Base-by-base conservation (phyloP, 2,797 vertebrate genomes). In the Harpagifer antarcticus region DNA sequence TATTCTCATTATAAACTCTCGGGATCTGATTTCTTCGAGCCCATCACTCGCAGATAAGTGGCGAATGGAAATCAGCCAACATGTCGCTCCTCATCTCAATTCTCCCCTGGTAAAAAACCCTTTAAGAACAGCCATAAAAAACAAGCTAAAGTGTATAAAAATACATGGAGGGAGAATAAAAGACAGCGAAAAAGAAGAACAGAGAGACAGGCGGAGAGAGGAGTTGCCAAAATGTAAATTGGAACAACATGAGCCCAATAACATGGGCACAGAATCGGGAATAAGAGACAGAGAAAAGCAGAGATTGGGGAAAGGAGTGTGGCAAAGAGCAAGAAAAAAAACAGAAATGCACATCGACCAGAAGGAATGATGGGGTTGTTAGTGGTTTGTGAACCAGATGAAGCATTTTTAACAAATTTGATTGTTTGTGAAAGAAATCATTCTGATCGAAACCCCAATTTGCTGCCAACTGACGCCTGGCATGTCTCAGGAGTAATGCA, bases 341-440 rank as follows among this genome's bases (percentile, higher is more conserved):
- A 78, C 65, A 61, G 70, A 73, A 68, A 77, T 58, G 74, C 90
- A 92, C 90, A 88, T 88, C 90, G 78, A 88, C 75, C 83, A 91
- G 74, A 87, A 93, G 86, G 91, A 95, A 94, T 88, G 81, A 90
- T 54, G 87, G 90, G 90, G 84, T 92, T 93, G 96, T 96, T 97
- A 95, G 96, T 91, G 96, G 95, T 97, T 93, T 94, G 87, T 88
- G 81, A 92, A 94, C 94, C 97, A 98, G 96, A 98, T 97, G 97
- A 97, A 97, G 98, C 92, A 85, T 96, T 96, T n/a, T 98, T 96
- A 97, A 95, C 96, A 92, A 97, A 97, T 96, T 95, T 96, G 97
- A 98, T 97, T 99, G 98, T 99, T 99, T 99, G 97, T 96, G 96
- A 97, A 97, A 96, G 95, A 96, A 99, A 98, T 97, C 93, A 97